phyloP scores from a whole-genome alignment of 30 jellyfish, hydroid and myxozoan species.

The Clytia hemisphaerica region DNA sequence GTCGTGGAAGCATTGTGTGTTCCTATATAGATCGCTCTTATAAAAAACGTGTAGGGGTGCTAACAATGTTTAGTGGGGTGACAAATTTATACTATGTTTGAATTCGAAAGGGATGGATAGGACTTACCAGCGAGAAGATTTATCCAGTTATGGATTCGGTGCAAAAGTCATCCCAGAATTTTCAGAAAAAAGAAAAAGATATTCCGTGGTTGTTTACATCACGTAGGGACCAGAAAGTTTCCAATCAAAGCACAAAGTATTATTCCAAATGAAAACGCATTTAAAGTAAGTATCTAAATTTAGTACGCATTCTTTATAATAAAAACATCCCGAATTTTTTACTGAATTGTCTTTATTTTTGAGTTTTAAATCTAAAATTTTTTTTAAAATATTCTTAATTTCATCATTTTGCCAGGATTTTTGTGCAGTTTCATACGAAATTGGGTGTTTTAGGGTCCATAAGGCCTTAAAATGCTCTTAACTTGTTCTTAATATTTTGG shows the following conservation, averaged over 20 bases:
- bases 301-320: not conserved
- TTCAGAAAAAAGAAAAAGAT: conserved; percentile 67
- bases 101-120: conserved; percentile 68
- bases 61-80: no score
- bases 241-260: conserved; percentile 79
- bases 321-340: not conserved
- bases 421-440: no score
- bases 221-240: conserved; percentile 60
- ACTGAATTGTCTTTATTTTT: not conserved
- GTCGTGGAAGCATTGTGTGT: no score
- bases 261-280: conserved; percentile 43
- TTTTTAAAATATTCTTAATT: no score
- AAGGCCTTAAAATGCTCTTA: no score
- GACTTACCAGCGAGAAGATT: conserved; percentile 75
- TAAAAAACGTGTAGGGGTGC: no score
- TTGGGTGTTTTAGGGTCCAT: no score
- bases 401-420: no score
- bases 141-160: conserved; percentile 77
- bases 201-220: conserved; percentile 85
- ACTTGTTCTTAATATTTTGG: no score
- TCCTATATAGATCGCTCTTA: no score
- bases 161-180: conserved; percentile 91
- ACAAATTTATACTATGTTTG: no score
- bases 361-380: not conserved
- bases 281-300: conserved; percentile 25